phyloP scores from a whole-genome alignment of 2,797 vertebrate species.

The Ceyx erithaca region DNA sequence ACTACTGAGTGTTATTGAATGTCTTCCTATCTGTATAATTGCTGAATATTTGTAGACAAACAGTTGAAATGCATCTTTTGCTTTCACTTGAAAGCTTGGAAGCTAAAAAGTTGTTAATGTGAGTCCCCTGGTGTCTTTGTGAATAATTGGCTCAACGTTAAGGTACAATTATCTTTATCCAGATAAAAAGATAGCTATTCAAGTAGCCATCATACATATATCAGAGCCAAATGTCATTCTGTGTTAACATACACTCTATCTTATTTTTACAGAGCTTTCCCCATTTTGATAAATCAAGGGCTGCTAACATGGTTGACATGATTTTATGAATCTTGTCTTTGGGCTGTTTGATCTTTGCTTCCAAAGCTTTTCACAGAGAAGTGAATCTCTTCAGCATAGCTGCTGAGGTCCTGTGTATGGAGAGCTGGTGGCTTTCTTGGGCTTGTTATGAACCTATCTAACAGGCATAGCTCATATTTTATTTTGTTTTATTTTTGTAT shows the following conservation, averaged over 20 bases:
- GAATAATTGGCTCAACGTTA: constrained; percentile 17
- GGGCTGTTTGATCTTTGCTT: constrained; percentile 7
- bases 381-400: background rate
- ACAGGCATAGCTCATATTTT: accelerated
- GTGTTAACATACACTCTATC: background rate
- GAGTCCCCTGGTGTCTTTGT: background rate
- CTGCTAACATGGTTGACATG: background rate
- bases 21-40: constrained; percentile 15
- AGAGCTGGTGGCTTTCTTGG: background rate
- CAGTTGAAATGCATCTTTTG: background rate
- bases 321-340: background rate
- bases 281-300: background rate
- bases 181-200: background rate
- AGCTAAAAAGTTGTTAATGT: constrained; percentile 17
- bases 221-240: background rate
- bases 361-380: background rate
- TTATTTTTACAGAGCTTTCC: background rate
- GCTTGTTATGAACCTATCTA: background rate
- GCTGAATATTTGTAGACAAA: constrained; percentile 63
- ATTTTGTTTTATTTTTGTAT: background rate
- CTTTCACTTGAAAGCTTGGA: constrained; percentile 15
- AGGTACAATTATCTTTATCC: background rate
- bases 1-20: constrained; percentile 2
- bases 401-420: background rate
- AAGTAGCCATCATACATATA: background rate